Percentiles rank a stretch among this genome's conserved stretches.
These are phyloP conservation scores for Drosophila multiciliata DNA, from an alignment of 2,888 invertebrate genomes.

Conservation along the genomic window DNA sequence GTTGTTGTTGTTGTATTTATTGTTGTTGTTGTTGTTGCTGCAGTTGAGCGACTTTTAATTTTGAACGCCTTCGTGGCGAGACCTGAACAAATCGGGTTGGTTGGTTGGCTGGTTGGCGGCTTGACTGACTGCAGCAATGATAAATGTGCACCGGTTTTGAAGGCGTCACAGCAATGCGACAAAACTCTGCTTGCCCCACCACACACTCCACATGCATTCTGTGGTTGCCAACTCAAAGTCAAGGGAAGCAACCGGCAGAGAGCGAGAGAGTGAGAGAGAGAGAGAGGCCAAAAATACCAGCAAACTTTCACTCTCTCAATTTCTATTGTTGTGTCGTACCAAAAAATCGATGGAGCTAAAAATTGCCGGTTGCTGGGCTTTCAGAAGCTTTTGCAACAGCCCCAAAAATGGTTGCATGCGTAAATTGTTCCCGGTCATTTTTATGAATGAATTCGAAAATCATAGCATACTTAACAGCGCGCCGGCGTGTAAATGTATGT, in stretches of 20 bases:
- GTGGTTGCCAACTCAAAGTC: constrained; percentile 41
- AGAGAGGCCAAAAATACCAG: neutral
- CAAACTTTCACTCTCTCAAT: constrained; percentile 38
- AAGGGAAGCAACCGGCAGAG: constrained; percentile 19
- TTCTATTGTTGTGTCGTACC: constrained; percentile 10
- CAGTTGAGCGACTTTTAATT: constrained; percentile 82
- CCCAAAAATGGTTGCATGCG: constrained; percentile 50
- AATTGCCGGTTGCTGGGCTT: constrained; percentile 57
- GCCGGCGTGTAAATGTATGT: constrained; percentile 50
- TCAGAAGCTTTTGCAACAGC: neutral
- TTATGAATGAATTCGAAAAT: constrained; percentile 75
- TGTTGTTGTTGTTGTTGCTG: constrained; percentile 37
- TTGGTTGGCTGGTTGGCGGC: constrained; percentile 35
- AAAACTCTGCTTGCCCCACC: constrained; percentile 22
- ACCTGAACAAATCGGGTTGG: constrained; percentile 71
- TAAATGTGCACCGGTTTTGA: constrained; percentile 74
- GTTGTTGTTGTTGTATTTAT: constrained; percentile 31
- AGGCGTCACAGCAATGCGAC: constrained; percentile 49
- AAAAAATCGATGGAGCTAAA: constrained; percentile 80
- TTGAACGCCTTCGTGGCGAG: constrained; percentile 80
- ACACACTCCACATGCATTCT: constrained; percentile 6
- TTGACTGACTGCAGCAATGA: constrained; percentile 66
- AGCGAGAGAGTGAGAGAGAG: neutral
- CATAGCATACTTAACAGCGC: constrained; percentile 77
- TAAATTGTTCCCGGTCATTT: constrained; percentile 65